Base-by-base conservation (phyloP, 2,888 invertebrate species). In the Hydrotaea cyrtoneurina region DNA sequence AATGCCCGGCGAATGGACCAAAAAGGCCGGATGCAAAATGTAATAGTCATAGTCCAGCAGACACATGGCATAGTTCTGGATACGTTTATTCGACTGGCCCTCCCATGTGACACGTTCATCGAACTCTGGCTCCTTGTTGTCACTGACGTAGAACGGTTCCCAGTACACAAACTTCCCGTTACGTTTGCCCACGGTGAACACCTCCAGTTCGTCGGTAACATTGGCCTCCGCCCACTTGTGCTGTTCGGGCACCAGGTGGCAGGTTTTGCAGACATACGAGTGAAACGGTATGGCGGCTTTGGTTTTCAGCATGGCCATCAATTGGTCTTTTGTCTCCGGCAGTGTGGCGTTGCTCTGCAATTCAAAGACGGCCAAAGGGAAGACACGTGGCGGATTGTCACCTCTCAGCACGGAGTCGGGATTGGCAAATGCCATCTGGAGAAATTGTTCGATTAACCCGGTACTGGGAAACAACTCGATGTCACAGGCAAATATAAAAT, bases 71-170 rank as follows among this genome's bases (percentile, higher is more conserved):
- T 96, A 98, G 86, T 97, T 97, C 97, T 97, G 94, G 80, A 92
- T 90, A 0, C 92, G 89, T 76, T 91, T 91, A 72, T 91, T 90
- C 0, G 89, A 89, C 92, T 97, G 96, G 11, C 98, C 98, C 90
- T 98, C 97, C 97, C 98, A 98, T 88, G 96, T 96, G 82, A 98
- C 95, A 87, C 97, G 94, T 91, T 98, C 98, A 88, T 98, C 98
- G 91, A 97, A 98, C 78, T 95, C 93, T 0, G 97, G 97, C 86
- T 97, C 97, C n/a, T 93, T 93, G 90, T 97, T 96, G 0, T 97
- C 97, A 23, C 98, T 97, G 75, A 98, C 96, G 90, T 96, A 98
- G 89, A 98, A 97, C 0, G 98, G 98, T 91, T 98, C 98, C 98
- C 98, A 98, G 89, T 95, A 95, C 13, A 94, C 93, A 89, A 94